Evolutionary conservation across 1,140 invertebrate species (phyloP).

Genomic region (Heliconius himera): DNA sequence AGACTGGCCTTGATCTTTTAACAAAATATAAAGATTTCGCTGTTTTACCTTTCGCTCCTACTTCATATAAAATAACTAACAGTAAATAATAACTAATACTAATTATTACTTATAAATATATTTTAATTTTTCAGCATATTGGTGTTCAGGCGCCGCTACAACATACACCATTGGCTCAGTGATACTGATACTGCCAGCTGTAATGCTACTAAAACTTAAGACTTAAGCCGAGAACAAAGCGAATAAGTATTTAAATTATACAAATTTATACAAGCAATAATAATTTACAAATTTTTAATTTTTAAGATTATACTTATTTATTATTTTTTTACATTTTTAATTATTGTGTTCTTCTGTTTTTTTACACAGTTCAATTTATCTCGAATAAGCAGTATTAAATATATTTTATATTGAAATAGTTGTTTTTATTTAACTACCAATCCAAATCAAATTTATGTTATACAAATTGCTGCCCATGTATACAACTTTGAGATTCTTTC

Average conservation of each 20-base stretch:
- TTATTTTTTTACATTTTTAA: slow-evolving; percentile 18
- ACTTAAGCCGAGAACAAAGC: slow-evolving; percentile 42
- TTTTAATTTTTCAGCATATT: slow-evolving; percentile 85
- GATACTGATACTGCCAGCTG: slow-evolving; percentile 85
- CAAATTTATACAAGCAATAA: slow-evolving; percentile 30
- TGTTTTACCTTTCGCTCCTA: background rate
- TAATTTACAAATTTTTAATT: slow-evolving; percentile 22
- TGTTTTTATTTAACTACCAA: slow-evolving; percentile 5
- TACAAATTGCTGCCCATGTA: too few relatives aligned
- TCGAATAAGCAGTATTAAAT: slow-evolving; percentile 43
- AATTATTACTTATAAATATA: background rate
- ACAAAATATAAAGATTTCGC: too few relatives aligned
- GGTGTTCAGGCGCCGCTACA: slow-evolving; percentile 88
- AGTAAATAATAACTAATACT: too few relatives aligned
- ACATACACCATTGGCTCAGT: slow-evolving; percentile 89
- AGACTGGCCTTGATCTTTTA: too few relatives aligned
- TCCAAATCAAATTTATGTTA: too few relatives aligned
- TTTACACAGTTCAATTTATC: slow-evolving; percentile 32
- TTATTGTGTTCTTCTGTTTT: slow-evolving; percentile 28
- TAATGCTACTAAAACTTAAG: slow-evolving; percentile 82
- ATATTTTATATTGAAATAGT: slow-evolving; percentile 9
- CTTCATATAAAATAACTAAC: too few relatives aligned
- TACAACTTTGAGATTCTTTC: too few relatives aligned
- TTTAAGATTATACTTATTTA: slow-evolving; percentile 34
- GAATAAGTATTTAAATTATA: slow-evolving; percentile 23